Percentiles rank a stretch among this genome's conserved stretches.
phyloP scores from a whole-genome alignment of 2,888 invertebrate species.

The Macaria liturata region DNA sequence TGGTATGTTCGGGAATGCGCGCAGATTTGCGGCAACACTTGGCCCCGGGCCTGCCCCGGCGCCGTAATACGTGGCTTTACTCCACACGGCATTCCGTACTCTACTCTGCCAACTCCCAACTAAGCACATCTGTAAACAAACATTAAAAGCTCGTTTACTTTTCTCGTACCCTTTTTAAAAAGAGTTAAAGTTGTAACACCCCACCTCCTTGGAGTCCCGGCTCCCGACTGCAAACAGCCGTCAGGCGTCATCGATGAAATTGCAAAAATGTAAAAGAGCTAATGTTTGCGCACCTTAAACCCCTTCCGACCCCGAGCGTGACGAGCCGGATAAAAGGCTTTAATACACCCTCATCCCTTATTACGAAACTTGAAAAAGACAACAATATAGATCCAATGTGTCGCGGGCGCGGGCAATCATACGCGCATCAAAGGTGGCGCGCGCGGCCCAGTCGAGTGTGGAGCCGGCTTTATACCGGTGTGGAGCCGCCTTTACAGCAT shows the following conservation, averaged over 20 bases:
- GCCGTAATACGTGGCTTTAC: slow-evolving; percentile 66
- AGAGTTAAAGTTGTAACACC: slow-evolving; percentile 70
- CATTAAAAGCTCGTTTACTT: slow-evolving; percentile 72
- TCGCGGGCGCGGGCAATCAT: slow-evolving; percentile 82
- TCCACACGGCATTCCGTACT: slow-evolving; percentile 56
- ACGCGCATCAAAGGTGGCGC: slow-evolving; percentile 81
- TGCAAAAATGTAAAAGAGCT: slow-evolving; percentile 84
- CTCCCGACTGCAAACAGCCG: slow-evolving; percentile 70
- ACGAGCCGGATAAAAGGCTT: slow-evolving; percentile 84
- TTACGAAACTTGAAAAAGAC: slow-evolving; percentile 84
- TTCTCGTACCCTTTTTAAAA: slow-evolving; percentile 57
- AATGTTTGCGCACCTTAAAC: slow-evolving; percentile 83
- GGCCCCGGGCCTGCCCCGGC: slow-evolving; percentile 67
- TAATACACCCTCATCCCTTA: slow-evolving; percentile 84
- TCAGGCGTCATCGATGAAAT: slow-evolving; percentile 78
- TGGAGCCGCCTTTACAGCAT: slow-evolving; percentile 59
- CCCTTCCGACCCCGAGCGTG: slow-evolving; percentile 80
- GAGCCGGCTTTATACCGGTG: slow-evolving; percentile 66
- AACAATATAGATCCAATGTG: slow-evolving; percentile 83
- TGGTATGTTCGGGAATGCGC: slow-evolving; percentile 79
- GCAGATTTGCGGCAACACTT: slow-evolving; percentile 78
- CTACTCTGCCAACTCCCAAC: slow-evolving; percentile 49
- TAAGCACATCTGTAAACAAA: slow-evolving; percentile 55
- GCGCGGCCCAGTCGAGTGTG: slow-evolving; percentile 75
- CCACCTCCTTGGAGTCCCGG: slow-evolving; percentile 56